Evolutionary conservation across 2,797 vertebrate genomes (phyloP).

Genomic region (Chanos chanos): DNA sequence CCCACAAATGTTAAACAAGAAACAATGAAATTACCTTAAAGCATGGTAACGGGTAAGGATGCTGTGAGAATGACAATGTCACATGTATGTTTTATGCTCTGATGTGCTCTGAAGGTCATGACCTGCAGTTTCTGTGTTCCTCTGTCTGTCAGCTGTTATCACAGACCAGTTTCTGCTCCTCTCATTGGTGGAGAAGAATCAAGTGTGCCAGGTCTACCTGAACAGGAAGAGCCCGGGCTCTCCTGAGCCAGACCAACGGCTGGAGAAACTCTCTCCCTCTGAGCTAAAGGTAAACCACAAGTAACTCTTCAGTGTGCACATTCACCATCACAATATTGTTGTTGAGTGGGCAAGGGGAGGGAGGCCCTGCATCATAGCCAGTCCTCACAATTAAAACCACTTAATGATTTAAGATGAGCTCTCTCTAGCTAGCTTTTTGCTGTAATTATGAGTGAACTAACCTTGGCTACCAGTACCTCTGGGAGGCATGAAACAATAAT

Average conservation of each 20-base stretch:
- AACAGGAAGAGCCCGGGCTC: slow-evolving; percentile 77
- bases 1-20: too few relatives aligned
- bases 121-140: slow-evolving; percentile 15
- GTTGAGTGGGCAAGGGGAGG: not conserved
- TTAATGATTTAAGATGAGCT: slow-evolving; percentile 30
- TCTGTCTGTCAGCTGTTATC: slow-evolving; percentile 79
- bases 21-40: too few relatives aligned
- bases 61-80: too few relatives aligned
- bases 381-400: slow-evolving; percentile 41
- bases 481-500: slow-evolving; percentile 35
- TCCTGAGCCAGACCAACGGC: slow-evolving; percentile 68
- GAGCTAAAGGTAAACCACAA: slow-evolving; percentile 81
- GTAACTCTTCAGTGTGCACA: slow-evolving; percentile 3
- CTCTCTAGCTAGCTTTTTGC: slow-evolving; percentile 40
- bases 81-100: slow-evolving; percentile 9
- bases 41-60: too few relatives aligned
- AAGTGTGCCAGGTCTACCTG: slow-evolving; percentile 86
- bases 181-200: slow-evolving; percentile 85
- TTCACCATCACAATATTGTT: too few relatives aligned
- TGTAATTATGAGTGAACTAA: slow-evolving; percentile 39
- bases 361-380: slow-evolving; percentile 8
- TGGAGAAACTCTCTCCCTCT: slow-evolving; percentile 87
- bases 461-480: slow-evolving; percentile 21
- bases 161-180: slow-evolving; percentile 86
- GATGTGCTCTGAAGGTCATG: too few relatives aligned